Conservation (phyloP, 2,113 vertebrate genomes). For the Galbula dea region DNA sequence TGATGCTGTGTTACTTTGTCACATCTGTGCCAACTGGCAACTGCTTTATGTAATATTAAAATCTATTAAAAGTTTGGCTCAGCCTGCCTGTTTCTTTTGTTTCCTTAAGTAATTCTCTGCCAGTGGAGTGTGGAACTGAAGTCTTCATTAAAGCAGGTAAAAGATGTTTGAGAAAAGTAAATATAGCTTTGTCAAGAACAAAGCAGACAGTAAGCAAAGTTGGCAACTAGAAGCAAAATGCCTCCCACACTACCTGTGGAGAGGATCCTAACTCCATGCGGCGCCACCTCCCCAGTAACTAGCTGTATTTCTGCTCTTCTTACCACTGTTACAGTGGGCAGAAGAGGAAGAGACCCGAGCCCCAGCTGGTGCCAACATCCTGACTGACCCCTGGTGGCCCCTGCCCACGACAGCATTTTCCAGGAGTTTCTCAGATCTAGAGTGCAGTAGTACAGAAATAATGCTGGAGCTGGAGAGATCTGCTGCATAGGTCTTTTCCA, state of each 20-base stretch:
- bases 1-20: background rate
- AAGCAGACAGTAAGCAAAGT: background rate
- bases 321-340: background rate
- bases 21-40: background rate
- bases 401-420: background rate
- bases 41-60: background rate
- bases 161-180: background rate
- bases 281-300: background rate
- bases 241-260: background rate
- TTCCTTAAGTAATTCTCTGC: background rate
- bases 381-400: background rate
- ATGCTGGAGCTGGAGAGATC: background rate
- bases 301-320: background rate
- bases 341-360: background rate
- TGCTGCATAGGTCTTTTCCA: background rate
- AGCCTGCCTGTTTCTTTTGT: background rate
- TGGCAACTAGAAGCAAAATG: background rate
- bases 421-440: background rate
- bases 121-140: background rate
- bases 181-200: background rate
- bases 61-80: background rate
- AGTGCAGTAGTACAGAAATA: background rate
- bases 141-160: background rate
- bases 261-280: background rate
- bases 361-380: background rate